phyloP scores from a whole-genome alignment of 2,113 vertebrate genomes.

The Perognathus longimembris region DNA sequence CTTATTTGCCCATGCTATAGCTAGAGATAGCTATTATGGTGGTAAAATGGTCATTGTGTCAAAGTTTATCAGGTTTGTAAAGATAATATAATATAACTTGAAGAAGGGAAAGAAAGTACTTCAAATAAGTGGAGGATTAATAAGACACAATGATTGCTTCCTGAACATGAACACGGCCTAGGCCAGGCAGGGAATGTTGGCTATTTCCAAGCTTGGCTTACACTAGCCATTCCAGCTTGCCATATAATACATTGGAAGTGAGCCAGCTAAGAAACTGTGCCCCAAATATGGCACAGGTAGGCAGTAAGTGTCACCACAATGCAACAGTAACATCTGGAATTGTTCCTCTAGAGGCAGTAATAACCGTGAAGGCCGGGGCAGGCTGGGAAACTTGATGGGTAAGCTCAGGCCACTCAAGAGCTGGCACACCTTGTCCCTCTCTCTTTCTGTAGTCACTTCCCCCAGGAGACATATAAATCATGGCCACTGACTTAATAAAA shows the following conservation, averaged over 20 bases:
- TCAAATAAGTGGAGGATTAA: neutral
- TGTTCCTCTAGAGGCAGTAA: slow-evolving; percentile 12
- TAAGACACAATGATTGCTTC: neutral
- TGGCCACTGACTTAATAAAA: slow-evolving; percentile 67
- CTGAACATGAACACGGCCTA: neutral
- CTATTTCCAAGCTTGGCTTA: neutral
- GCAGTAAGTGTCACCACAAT: neutral
- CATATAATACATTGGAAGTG: neutral
- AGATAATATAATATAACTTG: neutral
- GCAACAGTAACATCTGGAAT: neutral
- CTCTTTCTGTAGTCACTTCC: neutral
- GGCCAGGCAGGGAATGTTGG: neutral
- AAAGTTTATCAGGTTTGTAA: neutral
- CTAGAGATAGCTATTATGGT: neutral
- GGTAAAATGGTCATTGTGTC: neutral
- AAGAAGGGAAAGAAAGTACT: neutral
- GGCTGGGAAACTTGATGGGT: slow-evolving; percentile 54
- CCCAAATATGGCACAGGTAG: neutral
- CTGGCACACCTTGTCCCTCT: neutral
- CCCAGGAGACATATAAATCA: slow-evolving; percentile 73
- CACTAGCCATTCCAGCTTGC: neutral
- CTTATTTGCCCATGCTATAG: neutral
- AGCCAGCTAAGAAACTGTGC: neutral
- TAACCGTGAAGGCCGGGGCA: slow-evolving; percentile 52
- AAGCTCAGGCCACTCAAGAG: slow-evolving; percentile 47